Percentiles rank a stretch among this genome's conserved stretches.
Conservation (phyloP, 2,113 vertebrate species). For the Isichthys henryi region DNA sequence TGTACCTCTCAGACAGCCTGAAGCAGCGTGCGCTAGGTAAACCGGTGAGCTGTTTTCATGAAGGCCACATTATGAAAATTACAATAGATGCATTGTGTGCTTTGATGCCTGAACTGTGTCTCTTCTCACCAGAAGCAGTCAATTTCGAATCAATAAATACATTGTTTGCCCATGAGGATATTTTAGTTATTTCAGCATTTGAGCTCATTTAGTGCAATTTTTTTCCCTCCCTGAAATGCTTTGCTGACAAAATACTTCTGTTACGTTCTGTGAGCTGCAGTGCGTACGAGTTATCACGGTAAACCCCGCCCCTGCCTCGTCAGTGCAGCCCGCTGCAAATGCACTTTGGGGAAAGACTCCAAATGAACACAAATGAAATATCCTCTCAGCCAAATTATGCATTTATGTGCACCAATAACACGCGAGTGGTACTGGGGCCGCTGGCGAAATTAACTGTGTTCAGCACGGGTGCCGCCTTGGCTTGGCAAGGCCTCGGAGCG, state of each 20-base stretch:
- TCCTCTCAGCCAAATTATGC: constrained; percentile 20
- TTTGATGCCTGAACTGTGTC: constrained; percentile 10
- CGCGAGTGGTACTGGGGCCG: background rate
- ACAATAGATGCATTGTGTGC: constrained; percentile 5
- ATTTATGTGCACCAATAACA: constrained; percentile 16
- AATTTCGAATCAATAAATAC: constrained; percentile 15
- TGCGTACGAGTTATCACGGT: background rate
- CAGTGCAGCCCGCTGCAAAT: background rate
- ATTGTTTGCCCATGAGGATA: constrained; percentile 10
- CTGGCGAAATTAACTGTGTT: background rate
- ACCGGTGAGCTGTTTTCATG: background rate
- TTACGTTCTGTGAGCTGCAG: background rate
- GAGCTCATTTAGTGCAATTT: background rate
- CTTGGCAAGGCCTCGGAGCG: background rate
- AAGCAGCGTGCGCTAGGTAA: background rate
- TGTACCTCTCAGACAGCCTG: background rate
- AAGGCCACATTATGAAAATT: constrained; percentile 13
- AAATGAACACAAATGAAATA: constrained; percentile 19
- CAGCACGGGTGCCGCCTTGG: background rate
- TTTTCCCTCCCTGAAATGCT: background rate
- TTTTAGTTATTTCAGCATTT: constrained; percentile 17
- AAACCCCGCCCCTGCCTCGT: background rate
- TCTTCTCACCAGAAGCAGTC: background rate
- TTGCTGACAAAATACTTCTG: background rate
- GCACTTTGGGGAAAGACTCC: constrained; percentile 1